Evolutionary conservation across 2,797 vertebrate genomes (phyloP).

Genomic region (Orestias chungarensis): DNA sequence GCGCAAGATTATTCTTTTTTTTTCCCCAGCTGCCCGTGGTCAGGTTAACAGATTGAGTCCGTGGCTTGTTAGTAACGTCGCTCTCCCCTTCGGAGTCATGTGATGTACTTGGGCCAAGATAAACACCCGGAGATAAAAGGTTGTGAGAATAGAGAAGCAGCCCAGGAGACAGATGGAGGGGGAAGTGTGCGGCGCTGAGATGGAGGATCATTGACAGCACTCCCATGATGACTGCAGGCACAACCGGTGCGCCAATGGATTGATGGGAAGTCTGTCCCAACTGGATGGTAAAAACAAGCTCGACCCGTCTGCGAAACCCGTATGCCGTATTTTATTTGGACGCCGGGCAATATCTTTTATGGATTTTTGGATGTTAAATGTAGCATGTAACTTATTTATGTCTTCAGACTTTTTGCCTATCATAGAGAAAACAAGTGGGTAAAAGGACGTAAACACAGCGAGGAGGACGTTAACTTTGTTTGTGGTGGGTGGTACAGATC

Average conservation of each 20-base stretch:
- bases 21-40: neutral
- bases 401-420: neutral
- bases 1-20: neutral
- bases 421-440: neutral
- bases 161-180: slow-evolving; percentile 5
- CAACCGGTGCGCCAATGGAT: neutral
- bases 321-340: neutral
- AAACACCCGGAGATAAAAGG: slow-evolving; percentile 1
- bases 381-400: neutral
- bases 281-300: neutral
- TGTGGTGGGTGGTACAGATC: neutral
- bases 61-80: neutral
- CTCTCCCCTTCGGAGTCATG: neutral
- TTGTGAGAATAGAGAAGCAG: slow-evolving; percentile 4
- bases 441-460: neutral
- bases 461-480: neutral
- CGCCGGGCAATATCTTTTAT: neutral
- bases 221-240: slow-evolving; percentile 2
- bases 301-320: neutral
- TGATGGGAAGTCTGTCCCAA: neutral
- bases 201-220: slow-evolving; percentile 3
- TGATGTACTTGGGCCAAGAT: neutral
- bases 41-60: slow-evolving; percentile 3
- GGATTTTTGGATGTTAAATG: neutral
- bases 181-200: neutral